Base-by-base conservation (phyloP, 1,140 invertebrate genomes). In the Homarus americanus region DNA sequence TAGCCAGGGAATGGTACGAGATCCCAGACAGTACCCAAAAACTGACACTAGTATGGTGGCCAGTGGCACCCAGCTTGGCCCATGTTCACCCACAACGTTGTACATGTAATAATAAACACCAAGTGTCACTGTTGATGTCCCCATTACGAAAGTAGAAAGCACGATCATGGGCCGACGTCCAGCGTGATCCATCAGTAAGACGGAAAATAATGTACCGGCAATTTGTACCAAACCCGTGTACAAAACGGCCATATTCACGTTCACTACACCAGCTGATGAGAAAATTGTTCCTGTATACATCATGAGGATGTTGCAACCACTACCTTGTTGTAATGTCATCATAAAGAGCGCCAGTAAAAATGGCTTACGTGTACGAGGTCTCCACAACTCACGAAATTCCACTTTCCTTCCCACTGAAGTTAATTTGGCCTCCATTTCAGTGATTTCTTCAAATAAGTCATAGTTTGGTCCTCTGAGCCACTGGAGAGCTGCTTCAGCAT, bases 261-360 rank as follows among this genome's bases (percentile, higher is more conserved):
- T 34, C 28, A 40, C 53, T 5, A 87, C 66, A 2, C 82, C 91
- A 15, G 80, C 86, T 28, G 85, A 82, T 12, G 84, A n/a, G 53
- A 92, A 85, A 20, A 92, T 84, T 32, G 24, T 83, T 36, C 86
- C 80, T 34, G 85, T 85, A 53, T 89, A 92, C 72, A 89, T 89
- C 38, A 89, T 92, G 82, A 92, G 82, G 41, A 92, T 84, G 44
- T 92, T 88, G 28, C 44, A 80, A n/a, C 86, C 91, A 40, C 73
- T 36, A 2, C 44, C 58, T 58, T 92, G 91, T 53, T 92, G 91
- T 32, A 87, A 49, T 28, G 91, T 92, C 80, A 82, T 87, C 32
- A 80, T 85, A 32, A 92, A 85, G 4, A 92, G 53, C 24, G 86
- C 34, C 28, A 92, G 80, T 24, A 89, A 40, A 58, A 92, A 88